These are phyloP conservation scores for Hydrozoanthus tunicans DNA, from an alignment of 64 coral and sea anemone genomes.

Conservation along the genomic window DNA sequence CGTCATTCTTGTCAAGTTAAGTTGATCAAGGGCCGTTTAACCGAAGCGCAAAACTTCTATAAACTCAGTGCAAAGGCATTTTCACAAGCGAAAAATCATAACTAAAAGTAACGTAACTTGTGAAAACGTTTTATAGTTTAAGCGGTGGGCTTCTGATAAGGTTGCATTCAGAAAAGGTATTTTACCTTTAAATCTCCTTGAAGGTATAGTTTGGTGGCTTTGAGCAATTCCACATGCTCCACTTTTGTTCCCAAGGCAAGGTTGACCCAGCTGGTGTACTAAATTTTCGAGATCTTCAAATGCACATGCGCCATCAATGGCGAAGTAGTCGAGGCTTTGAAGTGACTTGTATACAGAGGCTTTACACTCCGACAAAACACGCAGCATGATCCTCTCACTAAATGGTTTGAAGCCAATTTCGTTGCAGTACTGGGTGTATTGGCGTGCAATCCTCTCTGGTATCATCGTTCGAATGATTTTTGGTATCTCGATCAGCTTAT, in stretches of 20 bases:
- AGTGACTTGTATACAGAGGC: not conserved
- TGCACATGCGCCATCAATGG: not conserved
- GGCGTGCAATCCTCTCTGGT: not conserved
- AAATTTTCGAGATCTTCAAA: slow-evolving; percentile 18
- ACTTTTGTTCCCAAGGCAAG: slow-evolving; percentile 19
- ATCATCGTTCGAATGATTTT: slow-evolving; percentile 9
- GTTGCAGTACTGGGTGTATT: slow-evolving; percentile 3
- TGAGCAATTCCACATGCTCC: slow-evolving; percentile 16
- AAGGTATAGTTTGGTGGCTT: slow-evolving; percentile 1
- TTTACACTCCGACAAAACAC: slow-evolving; percentile 2
- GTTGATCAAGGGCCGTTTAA: no score
- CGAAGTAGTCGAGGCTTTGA: not conserved
- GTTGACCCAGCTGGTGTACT: slow-evolving; percentile 31
- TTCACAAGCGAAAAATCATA: no score
- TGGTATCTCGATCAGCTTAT: not conserved
- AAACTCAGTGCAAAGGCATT: no score
- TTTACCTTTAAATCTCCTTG: slow-evolving; percentile 24
- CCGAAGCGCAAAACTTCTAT: no score
- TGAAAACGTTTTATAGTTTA: no score
- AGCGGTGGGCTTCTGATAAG: no score
- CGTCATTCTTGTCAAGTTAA: no score
- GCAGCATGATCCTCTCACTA: slow-evolving; percentile 6
- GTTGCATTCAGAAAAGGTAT: not conserved
- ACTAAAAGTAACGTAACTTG: no score
- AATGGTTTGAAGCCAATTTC: slow-evolving; percentile 8